phyloP scores from a whole-genome alignment of 2,888 invertebrate species.

The Conistra vaccinii region DNA sequence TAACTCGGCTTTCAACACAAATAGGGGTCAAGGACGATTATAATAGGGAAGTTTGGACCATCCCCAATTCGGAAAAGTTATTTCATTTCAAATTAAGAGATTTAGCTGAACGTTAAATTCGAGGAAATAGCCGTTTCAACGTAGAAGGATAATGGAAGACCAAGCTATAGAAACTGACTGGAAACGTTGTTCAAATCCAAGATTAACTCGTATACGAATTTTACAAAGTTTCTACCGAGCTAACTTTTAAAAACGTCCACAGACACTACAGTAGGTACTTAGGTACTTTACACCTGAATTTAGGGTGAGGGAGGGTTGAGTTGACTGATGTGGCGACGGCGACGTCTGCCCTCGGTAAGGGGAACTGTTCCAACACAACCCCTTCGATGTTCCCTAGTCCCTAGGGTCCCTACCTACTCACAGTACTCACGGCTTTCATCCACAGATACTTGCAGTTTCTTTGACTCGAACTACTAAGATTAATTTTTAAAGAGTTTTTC shows the following conservation, averaged over 20 bases:
- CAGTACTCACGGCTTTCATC: neutral
- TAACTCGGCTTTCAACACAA: slow-evolving; percentile 26
- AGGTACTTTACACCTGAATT: slow-evolving; percentile 4
- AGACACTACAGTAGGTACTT: neutral
- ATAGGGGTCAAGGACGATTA: slow-evolving; percentile 46
- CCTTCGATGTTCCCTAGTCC: neutral
- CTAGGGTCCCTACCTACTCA: neutral
- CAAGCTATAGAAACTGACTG: neutral
- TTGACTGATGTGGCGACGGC: neutral
- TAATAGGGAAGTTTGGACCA: slow-evolving; percentile 27
- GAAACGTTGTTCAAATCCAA: neutral
- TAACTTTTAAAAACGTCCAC: neutral
- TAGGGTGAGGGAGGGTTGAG: slow-evolving; percentile 7
- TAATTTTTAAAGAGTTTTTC: neutral
- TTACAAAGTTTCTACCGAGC: neutral
- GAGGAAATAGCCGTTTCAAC: neutral
- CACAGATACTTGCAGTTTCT: neutral
- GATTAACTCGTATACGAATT: slow-evolving; percentile 5
- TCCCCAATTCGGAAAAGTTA: slow-evolving; percentile 32
- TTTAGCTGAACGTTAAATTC: slow-evolving; percentile 1
- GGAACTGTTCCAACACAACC: neutral
- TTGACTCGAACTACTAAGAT: neutral
- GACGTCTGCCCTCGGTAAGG: neutral
- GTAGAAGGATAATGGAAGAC: neutral
- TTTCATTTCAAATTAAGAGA: slow-evolving; percentile 30